These are phyloP conservation scores for Syngnathus scovelli DNA, from an alignment of 2,113 vertebrate genomes.

Conservation along the genomic window DNA sequence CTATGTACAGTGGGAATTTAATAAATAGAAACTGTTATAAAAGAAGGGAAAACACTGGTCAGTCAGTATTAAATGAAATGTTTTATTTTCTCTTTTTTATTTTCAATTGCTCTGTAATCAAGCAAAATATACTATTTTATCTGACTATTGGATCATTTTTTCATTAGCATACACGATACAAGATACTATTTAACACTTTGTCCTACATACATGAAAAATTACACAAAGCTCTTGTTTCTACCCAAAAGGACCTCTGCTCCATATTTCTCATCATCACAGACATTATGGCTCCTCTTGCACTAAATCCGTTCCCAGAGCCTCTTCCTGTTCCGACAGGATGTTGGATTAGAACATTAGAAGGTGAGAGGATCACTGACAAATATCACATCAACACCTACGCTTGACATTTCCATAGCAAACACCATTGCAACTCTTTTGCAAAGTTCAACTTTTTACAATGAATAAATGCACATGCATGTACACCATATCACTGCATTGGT, in stretches of 20 bases:
- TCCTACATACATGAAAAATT: no score
- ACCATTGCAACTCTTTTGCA: neutral
- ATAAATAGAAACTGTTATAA: no score
- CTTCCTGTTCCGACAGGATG: neutral
- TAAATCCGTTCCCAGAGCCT: neutral
- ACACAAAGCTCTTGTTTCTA: neutral
- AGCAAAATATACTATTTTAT: no score
- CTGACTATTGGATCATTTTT: no score
- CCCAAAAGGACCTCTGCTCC: neutral
- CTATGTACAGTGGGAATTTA: no score
- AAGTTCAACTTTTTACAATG: neutral
- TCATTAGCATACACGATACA: no score
- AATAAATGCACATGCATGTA: neutral
- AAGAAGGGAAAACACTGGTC: no score
- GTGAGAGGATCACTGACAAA: neutral
- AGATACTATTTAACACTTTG: no score
- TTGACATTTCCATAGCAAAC: neutral
- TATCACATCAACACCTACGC: neutral
- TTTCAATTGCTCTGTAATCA: no score
- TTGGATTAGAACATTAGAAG: neutral
- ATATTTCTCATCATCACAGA: neutral
- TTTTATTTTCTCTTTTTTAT: no score
- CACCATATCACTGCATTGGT: slow-evolving; percentile 13
- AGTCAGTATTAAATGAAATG: no score
- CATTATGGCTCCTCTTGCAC: neutral